phyloP scores from a whole-genome alignment of 2,888 invertebrate species.

The Amphipyra berbera region DNA sequence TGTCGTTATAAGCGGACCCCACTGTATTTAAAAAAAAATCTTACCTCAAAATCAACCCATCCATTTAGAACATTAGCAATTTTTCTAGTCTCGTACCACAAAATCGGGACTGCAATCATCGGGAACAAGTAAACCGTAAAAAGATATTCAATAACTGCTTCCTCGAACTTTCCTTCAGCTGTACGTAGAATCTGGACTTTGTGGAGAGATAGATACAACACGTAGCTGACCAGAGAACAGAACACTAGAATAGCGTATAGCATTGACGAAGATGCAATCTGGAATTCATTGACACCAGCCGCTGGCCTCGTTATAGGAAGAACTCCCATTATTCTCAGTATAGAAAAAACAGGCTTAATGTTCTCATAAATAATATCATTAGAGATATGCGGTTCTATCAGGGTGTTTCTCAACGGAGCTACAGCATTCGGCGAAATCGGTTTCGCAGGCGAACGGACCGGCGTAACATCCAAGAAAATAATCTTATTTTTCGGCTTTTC shows the following conservation, averaged over 20 bases:
- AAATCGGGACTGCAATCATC: conserved; percentile 90
- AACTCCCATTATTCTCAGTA: conserved; percentile 90
- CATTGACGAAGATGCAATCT: conserved; percentile 88
- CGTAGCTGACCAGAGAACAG: conserved; percentile 85
- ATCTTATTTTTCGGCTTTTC: conserved; percentile 74
- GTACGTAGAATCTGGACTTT: conserved; percentile 91
- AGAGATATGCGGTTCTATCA: conserved; percentile 73
- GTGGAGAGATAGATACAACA: conserved; percentile 91
- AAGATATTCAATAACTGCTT: conserved; percentile 93
- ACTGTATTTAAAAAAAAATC: neutral
- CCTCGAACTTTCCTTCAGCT: conserved; percentile 92
- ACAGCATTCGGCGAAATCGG: conserved; percentile 74
- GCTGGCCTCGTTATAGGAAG: conserved; percentile 90
- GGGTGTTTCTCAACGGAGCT: conserved; percentile 76
- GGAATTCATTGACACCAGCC: conserved; percentile 85
- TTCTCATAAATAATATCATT: conserved; percentile 85
- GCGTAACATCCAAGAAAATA: conserved; percentile 83
- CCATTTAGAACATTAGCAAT: conserved; percentile 90
- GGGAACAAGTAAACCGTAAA: conserved; percentile 93
- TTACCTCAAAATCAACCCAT: conserved; percentile 92
- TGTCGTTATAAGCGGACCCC: no score
- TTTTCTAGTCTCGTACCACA: conserved; percentile 92
- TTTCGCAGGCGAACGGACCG: conserved; percentile 73
- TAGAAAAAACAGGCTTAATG: conserved; percentile 82
- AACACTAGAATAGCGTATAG: conserved; percentile 90